These are phyloP conservation scores for Raja brachyura DNA, from an alignment of 2,113 vertebrate species.

Conservation along the genomic window DNA sequence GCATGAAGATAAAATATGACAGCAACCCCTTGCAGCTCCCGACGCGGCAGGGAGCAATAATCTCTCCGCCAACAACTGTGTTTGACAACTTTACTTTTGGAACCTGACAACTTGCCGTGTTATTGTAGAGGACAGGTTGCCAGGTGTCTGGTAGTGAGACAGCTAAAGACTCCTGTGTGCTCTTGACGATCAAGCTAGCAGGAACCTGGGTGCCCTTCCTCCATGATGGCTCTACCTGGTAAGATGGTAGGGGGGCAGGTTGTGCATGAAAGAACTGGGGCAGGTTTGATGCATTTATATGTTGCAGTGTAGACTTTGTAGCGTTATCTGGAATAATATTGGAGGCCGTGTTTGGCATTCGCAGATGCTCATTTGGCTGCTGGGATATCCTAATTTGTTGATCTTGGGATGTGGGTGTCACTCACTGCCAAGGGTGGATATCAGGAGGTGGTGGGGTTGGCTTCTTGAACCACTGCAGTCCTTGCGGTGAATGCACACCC, in stretches of 20 bases:
- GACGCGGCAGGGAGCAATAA: neutral
- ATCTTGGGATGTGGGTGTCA: neutral
- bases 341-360: neutral
- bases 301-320: neutral
- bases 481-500: neutral
- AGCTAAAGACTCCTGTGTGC: neutral
- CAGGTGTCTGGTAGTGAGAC: neutral
- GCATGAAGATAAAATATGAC: slow-evolving; percentile 14
- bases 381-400: neutral
- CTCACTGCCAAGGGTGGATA: neutral
- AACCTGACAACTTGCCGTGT: neutral
- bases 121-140: neutral
- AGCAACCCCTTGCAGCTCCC: neutral
- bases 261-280: neutral
- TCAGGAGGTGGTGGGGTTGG: neutral
- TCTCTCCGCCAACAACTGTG: neutral
- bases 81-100: neutral
- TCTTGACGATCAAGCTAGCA: neutral
- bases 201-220: neutral
- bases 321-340: neutral
- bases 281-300: neutral
- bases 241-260: neutral
- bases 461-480: neutral
- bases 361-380: neutral
- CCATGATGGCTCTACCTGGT: neutral